Percentiles rank a stretch among this genome's conserved stretches.
Evolutionary conservation across 2,797 vertebrate species (phyloP).

Genomic region (Artibeus lituratus): DNA sequence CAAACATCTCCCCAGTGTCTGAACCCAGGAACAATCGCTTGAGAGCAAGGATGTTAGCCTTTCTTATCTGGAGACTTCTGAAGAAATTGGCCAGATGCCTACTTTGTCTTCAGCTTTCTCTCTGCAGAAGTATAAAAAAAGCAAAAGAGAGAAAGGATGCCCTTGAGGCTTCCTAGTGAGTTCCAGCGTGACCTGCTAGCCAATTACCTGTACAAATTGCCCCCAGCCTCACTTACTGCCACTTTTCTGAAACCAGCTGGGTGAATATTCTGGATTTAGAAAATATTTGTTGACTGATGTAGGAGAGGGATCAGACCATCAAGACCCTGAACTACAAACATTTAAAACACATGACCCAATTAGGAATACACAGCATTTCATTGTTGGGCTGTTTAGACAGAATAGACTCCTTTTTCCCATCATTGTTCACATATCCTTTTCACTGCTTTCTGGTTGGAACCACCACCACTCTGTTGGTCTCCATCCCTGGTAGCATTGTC

Average conservation of each 20-base stretch:
- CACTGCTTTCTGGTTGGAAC: neutral
- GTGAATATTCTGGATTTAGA: neutral
- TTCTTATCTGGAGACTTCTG: neutral
- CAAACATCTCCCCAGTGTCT: neutral
- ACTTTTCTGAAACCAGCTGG: neutral
- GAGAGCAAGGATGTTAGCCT: neutral
- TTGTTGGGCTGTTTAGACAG: neutral
- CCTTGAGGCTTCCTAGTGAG: neutral
- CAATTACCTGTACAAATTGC: neutral
- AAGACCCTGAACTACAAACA: neutral
- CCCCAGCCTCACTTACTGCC: neutral
- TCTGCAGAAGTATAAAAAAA: neutral
- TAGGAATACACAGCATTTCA: neutral
- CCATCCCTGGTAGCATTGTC: too few relatives aligned
- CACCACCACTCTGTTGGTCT: neutral
- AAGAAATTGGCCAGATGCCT: conserved; percentile 2
- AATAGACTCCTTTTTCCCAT: neutral
- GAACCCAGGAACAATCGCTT: neutral
- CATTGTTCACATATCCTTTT: neutral
- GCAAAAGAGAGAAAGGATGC: neutral
- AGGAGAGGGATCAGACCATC: neutral
- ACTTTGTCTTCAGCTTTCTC: neutral
- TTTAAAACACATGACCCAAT: neutral
- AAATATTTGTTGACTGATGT: neutral
- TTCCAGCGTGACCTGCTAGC: neutral